phyloP scores from a whole-genome alignment of 2,888 invertebrate genomes.

The Parnassius smintheus region DNA sequence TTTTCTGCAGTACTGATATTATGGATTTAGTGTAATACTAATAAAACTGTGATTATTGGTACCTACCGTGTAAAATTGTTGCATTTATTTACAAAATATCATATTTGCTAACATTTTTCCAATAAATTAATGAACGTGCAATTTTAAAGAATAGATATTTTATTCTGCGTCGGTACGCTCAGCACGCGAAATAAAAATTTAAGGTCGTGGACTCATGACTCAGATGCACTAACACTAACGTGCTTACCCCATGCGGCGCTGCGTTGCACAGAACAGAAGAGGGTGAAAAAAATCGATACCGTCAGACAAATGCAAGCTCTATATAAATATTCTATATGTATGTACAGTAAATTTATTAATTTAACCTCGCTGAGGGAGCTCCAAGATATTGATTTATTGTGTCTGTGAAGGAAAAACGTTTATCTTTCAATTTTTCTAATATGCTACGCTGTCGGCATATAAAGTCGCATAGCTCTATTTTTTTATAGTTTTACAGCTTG shows the following conservation, averaged over 20 bases:
- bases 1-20: no score
- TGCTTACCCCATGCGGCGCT: conserved; percentile 29
- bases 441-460: no score
- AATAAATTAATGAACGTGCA: background rate
- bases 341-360: conserved; percentile 21
- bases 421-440: background rate
- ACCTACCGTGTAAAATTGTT: no score
- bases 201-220: conserved; percentile 35
- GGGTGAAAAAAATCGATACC: conserved; percentile 38
- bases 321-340: conserved; percentile 18
- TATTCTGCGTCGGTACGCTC: background rate
- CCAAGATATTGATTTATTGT: conserved; percentile 14
- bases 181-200: conserved; percentile 1
- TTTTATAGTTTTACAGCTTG: no score
- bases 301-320: conserved; percentile 33
- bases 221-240: conserved; percentile 31
- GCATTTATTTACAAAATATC: no score
- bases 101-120: no score
- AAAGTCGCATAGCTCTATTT: no score
- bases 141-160: background rate
- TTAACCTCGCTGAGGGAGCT: conserved; percentile 7
- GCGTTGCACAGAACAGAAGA: conserved; percentile 34
- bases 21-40: no score
- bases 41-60: no score
- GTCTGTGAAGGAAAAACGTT: conserved; percentile 10